These are phyloP conservation scores for Oasisia sp. DNA, from an alignment of 2,888 invertebrate genomes.

Conservation along the genomic window DNA sequence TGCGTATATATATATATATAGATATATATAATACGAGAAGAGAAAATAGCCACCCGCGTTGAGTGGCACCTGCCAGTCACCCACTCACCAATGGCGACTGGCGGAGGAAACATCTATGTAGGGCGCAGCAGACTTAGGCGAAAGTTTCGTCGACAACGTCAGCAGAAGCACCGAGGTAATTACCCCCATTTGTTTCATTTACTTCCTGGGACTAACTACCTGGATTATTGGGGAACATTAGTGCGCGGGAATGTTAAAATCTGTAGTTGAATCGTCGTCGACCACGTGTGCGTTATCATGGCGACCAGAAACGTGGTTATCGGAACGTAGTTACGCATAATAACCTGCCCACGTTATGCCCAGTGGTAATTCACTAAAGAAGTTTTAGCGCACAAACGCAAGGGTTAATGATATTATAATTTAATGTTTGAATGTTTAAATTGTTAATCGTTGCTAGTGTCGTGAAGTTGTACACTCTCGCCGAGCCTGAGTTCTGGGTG, in stretches of 20 bases:
- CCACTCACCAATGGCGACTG: constrained; percentile 12
- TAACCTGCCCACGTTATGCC: not conserved
- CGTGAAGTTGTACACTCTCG: not conserved
- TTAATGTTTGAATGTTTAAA: not conserved
- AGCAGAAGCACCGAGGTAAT: constrained; percentile 6
- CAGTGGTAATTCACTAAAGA: not conserved
- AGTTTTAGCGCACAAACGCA: not conserved
- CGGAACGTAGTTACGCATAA: not conserved
- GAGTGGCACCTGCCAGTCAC: not conserved
- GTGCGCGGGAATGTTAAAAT: not conserved
- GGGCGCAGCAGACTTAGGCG: constrained; percentile 11
- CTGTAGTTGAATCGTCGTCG: not conserved
- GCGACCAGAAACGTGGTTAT: not conserved
- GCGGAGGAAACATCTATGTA: not conserved
- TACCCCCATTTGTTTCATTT: not conserved
- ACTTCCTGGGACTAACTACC: not conserved
- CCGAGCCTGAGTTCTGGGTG: not conserved
- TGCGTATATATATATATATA: too few species aligned
- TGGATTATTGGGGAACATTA: not conserved
- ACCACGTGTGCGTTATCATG: not conserved
- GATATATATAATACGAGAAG: not conserved
- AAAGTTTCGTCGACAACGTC: constrained; percentile 12
- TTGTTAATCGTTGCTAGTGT: not conserved
- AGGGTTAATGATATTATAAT: not conserved
- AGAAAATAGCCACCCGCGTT: not conserved